These are phyloP conservation scores for Mionectes olivaceus DNA, from an alignment of 2,797 vertebrate species.

Conservation along the genomic window DNA sequence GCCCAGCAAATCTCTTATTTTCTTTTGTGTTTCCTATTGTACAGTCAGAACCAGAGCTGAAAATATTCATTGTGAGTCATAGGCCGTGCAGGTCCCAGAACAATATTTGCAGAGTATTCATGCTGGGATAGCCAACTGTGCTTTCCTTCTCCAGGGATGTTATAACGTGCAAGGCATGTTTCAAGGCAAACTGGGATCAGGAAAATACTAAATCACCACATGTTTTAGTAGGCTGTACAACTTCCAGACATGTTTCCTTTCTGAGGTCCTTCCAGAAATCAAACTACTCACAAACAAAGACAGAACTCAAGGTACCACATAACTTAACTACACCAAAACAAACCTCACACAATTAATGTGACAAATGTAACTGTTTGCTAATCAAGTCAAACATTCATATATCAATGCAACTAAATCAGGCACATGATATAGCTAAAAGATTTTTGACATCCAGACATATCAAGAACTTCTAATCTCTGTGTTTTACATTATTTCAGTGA, in stretches of 20 bases:
- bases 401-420: background rate
- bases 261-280: slow-evolving; percentile 7
- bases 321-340: background rate
- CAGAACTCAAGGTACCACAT: background rate
- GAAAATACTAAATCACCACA: slow-evolving; percentile 15
- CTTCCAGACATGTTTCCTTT: slow-evolving; percentile 19
- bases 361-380: background rate
- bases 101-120: slow-evolving; percentile 50
- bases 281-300: background rate
- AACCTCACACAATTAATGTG: background rate
- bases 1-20: background rate
- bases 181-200: slow-evolving; percentile 13
- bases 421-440: background rate
- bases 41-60: slow-evolving; percentile 19
- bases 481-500: background rate
- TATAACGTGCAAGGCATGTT: slow-evolving; percentile 7
- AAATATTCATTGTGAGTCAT: slow-evolving; percentile 41
- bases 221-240: background rate
- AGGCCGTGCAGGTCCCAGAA: slow-evolving; percentile 37
- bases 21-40: slow-evolving; percentile 40
- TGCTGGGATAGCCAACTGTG: slow-evolving; percentile 42
- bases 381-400: background rate
- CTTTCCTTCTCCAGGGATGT: slow-evolving; percentile 42
- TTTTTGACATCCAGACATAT: background rate
- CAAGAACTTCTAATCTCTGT: background rate